Percentiles rank a stretch among this genome's conserved stretches.
phyloP scores from a whole-genome alignment of 1,140 invertebrate species.

The Leptopilina clavipes region DNA sequence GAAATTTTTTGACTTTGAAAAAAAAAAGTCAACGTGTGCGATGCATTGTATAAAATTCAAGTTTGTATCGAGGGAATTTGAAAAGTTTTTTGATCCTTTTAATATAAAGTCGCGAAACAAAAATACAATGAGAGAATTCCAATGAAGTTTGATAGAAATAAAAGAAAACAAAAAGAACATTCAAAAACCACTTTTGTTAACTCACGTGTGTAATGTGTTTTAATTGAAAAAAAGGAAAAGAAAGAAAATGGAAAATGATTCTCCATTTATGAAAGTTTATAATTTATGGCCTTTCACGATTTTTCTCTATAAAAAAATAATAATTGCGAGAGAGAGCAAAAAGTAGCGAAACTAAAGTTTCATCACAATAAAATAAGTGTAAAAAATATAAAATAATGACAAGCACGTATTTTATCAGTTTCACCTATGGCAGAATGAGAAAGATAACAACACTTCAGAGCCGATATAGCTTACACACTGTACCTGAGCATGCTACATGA shows the following conservation, averaged over 20 bases:
- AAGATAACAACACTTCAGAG: constrained; percentile 17
- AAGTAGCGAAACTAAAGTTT: not conserved
- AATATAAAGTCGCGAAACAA: not conserved
- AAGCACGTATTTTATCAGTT: constrained; percentile 31
- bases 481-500: constrained; percentile 21
- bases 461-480: constrained; percentile 23
- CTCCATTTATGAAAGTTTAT: too few species aligned
- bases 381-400: constrained; percentile 23
- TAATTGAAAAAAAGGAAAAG: too few species aligned
- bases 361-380: not conserved
- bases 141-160: too few species aligned
- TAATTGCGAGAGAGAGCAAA: not conserved
- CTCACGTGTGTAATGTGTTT: too few species aligned
- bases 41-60: not conserved
- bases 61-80: not conserved
- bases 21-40: not conserved
- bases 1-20: not conserved
- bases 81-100: not conserved
- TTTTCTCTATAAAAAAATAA: not conserved
- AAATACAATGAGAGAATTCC: not conserved
- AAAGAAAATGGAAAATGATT: too few species aligned
- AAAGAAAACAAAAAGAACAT: not conserved
- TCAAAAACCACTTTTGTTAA: too few species aligned
- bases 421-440: constrained; percentile 25
- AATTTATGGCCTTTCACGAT: not conserved